These are phyloP conservation scores for Latrodectus elegans DNA, from an alignment of 2,888 invertebrate genomes.

Conservation along the genomic window DNA sequence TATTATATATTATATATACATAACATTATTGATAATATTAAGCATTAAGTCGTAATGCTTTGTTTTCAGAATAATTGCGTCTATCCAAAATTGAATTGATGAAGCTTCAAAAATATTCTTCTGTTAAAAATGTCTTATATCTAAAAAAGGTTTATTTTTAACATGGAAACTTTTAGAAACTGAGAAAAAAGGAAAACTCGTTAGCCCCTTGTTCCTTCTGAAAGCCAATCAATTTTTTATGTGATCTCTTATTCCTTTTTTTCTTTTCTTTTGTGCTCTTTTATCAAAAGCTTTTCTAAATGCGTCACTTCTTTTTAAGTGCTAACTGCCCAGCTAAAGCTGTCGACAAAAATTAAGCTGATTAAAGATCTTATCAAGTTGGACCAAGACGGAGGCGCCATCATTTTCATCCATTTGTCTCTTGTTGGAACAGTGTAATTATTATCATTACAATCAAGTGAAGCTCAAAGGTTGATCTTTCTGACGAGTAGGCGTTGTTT, in stretches of 20 bases:
- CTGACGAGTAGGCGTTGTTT: slow-evolving; percentile 19
- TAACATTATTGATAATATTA: background rate
- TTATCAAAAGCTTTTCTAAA: background rate
- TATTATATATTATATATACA: background rate
- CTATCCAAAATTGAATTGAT: too few species aligned
- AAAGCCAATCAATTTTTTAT: slow-evolving; percentile 38
- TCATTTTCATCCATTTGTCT: slow-evolving; percentile 45
- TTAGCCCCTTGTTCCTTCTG: slow-evolving; percentile 1
- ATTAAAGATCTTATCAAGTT: slow-evolving; percentile 48
- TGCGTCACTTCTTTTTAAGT: background rate
- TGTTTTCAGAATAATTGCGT: too few species aligned
- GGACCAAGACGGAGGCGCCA: slow-evolving; percentile 17
- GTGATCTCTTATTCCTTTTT: background rate
- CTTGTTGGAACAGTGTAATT: slow-evolving; percentile 29
- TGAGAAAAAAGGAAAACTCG: slow-evolving; percentile 10
- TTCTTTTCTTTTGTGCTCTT: background rate
- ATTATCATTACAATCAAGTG: slow-evolving; percentile 39
- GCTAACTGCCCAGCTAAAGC: slow-evolving; percentile 19
- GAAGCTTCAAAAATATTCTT: too few species aligned
- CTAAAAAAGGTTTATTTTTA: slow-evolving; percentile 21
- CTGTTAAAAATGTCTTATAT: too few species aligned
- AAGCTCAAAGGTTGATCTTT: slow-evolving; percentile 25
- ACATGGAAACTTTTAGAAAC: slow-evolving; percentile 3
- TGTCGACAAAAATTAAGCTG: slow-evolving; percentile 43
- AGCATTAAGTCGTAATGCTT: too few species aligned